Percentiles rank a stretch among this genome's conserved stretches.
These are phyloP conservation scores for Moxostoma hubbsi DNA, from an alignment of 2,797 vertebrate genomes.

Conservation along the genomic window DNA sequence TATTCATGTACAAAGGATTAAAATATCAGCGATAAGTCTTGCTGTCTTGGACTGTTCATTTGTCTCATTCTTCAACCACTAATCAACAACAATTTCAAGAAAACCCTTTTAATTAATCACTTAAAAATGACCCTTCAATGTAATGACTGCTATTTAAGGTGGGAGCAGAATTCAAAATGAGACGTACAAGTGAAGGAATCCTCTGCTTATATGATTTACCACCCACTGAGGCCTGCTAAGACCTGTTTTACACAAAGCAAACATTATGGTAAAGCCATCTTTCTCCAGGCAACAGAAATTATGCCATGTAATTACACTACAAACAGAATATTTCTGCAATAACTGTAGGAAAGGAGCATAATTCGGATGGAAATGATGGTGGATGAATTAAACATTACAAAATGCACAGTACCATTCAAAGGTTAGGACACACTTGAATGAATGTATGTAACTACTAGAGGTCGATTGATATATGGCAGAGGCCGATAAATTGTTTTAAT, in stretches of 20 bases:
- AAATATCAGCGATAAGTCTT: too few species aligned
- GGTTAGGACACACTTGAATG: too few species aligned
- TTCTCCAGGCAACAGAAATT: not conserved
- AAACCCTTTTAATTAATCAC: not conserved
- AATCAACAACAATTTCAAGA: not conserved
- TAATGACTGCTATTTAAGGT: not conserved
- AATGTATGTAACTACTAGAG: too few species aligned
- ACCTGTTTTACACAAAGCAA: not conserved
- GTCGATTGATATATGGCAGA: too few species aligned
- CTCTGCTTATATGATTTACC: not conserved
- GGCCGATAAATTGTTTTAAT: too few species aligned
- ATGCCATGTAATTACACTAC: not conserved
- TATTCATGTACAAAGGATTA: too few species aligned
- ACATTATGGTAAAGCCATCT: constrained; percentile 5
- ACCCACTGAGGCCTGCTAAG: not conserved
- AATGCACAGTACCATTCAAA: not conserved
- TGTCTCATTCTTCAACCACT: not conserved
- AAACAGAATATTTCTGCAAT: constrained; percentile 1
- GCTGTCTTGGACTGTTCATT: too few species aligned
- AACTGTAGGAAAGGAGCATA: not conserved
- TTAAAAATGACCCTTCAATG: not conserved
- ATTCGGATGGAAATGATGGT: constrained; percentile 13
- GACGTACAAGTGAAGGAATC: constrained; percentile 1
- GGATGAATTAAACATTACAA: constrained; percentile 7
- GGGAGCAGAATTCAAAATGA: not conserved